phyloP scores from a whole-genome alignment of 2,888 invertebrate genomes.

The Noctua janthe region DNA sequence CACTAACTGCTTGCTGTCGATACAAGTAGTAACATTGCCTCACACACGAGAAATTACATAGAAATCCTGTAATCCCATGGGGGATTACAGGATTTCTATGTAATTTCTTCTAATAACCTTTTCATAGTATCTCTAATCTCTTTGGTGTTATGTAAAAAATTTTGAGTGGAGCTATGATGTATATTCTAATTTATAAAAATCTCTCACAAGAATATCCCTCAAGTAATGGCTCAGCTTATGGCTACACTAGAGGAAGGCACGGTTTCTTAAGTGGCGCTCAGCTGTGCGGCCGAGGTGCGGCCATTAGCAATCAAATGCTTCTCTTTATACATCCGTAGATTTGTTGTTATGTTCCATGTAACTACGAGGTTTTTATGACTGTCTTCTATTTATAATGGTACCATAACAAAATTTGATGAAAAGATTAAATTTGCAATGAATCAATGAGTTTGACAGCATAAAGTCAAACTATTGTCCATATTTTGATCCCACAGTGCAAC shows the following conservation, averaged over 20 bases:
- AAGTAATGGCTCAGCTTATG: slow-evolving; percentile 40
- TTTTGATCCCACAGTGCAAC: too few relatives aligned
- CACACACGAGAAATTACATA: too few relatives aligned
- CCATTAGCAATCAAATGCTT: slow-evolving; percentile 60
- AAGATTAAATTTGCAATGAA: not conserved
- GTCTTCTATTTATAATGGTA: not conserved
- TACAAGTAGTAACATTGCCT: not conserved
- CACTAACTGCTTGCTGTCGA: not conserved
- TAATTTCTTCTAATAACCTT: not conserved
- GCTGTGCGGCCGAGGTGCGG: slow-evolving; percentile 58
- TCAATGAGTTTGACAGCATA: not conserved
- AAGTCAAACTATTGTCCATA: not conserved
- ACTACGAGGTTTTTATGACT: not conserved
- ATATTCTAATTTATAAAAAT: slow-evolving; percentile 36
- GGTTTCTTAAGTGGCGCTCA: slow-evolving; percentile 67
- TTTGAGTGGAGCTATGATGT: not conserved
- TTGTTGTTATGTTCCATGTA: slow-evolving; percentile 36
- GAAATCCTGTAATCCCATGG: too few relatives aligned
- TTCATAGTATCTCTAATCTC: not conserved
- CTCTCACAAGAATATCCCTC: slow-evolving; percentile 28
- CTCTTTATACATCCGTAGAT: slow-evolving; percentile 39
- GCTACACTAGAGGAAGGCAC: slow-evolving; percentile 40
- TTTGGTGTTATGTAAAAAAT: not conserved
- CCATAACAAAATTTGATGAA: not conserved
- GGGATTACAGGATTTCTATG: too few relatives aligned